Evolutionary conservation across 1,140 invertebrate genomes (phyloP).

Genomic region (Pseudachorutes palmiensis): DNA sequence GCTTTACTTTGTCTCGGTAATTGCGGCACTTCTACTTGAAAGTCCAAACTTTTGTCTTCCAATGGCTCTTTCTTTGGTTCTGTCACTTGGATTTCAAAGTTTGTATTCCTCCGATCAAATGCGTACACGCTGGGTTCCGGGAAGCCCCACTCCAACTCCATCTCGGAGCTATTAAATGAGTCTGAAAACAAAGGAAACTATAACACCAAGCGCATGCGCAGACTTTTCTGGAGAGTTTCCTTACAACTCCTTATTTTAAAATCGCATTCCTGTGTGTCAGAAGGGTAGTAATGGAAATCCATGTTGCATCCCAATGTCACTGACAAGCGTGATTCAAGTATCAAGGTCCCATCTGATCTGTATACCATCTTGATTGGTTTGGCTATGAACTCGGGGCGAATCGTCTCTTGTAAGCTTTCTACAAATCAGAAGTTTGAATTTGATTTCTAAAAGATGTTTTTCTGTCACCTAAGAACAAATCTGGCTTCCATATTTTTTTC

Average conservation of each 20-base stretch:
- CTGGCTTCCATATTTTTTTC: background rate
- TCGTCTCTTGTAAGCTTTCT: constrained; percentile 9
- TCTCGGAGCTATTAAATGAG: constrained; percentile 16
- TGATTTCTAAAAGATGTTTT: background rate
- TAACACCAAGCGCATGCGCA: background rate
- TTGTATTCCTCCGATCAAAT: constrained; percentile 9
- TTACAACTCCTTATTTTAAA: constrained; percentile 2
- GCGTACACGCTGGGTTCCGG: constrained; percentile 3
- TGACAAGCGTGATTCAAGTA: background rate
- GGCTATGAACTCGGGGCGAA: constrained; percentile 11
- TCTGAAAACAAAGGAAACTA: constrained; percentile 15
- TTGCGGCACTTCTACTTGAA: no score
- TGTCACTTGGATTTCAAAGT: constrained; percentile 21
- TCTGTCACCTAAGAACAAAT: background rate
- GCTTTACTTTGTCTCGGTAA: background rate
- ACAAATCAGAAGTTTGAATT: background rate
- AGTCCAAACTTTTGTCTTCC: constrained; percentile 1
- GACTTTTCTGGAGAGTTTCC: background rate
- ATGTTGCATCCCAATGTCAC: background rate
- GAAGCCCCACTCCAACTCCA: constrained; percentile 18
- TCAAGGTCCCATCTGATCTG: constrained; percentile 11
- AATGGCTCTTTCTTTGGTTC: background rate
- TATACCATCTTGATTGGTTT: constrained; percentile 19
- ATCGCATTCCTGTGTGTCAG: background rate
- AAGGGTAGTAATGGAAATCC: constrained; percentile 4